phyloP scores from a whole-genome alignment of 1,140 invertebrate genomes.

The Lasaia peninsularis region DNA sequence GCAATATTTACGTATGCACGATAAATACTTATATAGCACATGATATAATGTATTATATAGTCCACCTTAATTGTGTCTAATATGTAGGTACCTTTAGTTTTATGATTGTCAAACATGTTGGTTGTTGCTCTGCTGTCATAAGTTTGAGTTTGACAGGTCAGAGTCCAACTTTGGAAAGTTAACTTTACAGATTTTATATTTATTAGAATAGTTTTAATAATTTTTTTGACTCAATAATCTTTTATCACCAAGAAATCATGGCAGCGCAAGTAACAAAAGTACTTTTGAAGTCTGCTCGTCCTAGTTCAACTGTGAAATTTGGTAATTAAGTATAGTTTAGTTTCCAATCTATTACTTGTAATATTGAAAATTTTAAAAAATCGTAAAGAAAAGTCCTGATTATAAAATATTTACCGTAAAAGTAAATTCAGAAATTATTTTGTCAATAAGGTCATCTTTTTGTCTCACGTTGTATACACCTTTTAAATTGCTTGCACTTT shows the following conservation, averaged over 20 bases:
- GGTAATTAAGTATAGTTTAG: conserved; percentile 40
- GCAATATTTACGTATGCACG: no score
- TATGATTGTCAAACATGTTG: no score
- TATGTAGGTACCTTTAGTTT: no score
- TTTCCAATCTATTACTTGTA: conserved; percentile 19
- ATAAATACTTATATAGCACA: no score
- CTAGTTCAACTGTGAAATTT: conserved; percentile 56
- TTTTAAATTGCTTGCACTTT: neutral
- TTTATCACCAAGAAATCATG: conserved; percentile 33
- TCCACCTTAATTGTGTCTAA: no score
- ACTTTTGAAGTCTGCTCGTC: conserved; percentile 47
- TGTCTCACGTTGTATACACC: neutral
- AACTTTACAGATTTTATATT: conserved; percentile 24
- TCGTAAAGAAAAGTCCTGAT: neutral
- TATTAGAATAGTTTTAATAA: conserved; percentile 28
- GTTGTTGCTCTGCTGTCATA: conserved; percentile 16
- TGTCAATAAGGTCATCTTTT: neutral
- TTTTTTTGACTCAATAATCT: neutral
- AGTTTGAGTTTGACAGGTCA: conserved; percentile 48
- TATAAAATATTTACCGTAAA: neutral
- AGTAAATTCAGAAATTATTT: neutral
- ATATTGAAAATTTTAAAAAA: neutral
- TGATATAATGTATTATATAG: no score
- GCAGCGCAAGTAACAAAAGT: conserved; percentile 65
- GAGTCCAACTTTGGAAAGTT: conserved; percentile 56